These are phyloP conservation scores for Hippocampus barbouri DNA, from an alignment of 2,113 vertebrate genomes.

Conservation along the genomic window DNA sequence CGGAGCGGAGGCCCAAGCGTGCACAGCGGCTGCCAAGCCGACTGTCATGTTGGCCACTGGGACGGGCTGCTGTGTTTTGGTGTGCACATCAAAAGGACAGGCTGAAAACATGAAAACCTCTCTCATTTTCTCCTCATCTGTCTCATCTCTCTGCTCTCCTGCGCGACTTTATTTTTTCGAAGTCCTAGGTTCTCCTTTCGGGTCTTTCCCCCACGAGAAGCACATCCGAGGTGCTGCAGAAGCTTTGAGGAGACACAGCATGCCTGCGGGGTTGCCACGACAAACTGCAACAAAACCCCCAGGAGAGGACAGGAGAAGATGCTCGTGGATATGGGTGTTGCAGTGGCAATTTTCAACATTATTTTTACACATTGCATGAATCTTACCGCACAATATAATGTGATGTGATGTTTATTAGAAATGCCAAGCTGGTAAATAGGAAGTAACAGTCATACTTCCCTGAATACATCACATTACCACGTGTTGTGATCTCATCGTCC, in stretches of 20 bases:
- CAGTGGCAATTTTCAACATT: neutral
- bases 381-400: neutral
- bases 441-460: neutral
- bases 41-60: conserved; percentile 68
- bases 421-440: neutral
- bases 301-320: conserved; percentile 36
- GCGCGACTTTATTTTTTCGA: conserved; percentile 17
- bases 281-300: conserved; percentile 41
- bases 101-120: conserved; percentile 66
- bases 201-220: conserved; percentile 43
- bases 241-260: conserved; percentile 56
- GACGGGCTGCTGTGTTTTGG: conserved; percentile 68
- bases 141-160: conserved; percentile 44
- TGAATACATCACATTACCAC: neutral
- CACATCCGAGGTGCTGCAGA: conserved; percentile 53
- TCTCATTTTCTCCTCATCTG: conserved; percentile 45
- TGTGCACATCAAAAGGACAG: conserved; percentile 68
- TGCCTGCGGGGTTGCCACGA: conserved; percentile 56
- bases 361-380: neutral
- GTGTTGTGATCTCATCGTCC: neutral
- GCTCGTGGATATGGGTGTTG: conserved; percentile 11
- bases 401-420: neutral
- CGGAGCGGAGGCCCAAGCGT: conserved; percentile 45
- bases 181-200: conserved; percentile 42
- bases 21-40: conserved; percentile 57